Conservation (phyloP, 2,888 invertebrate genomes). For the Oscheius sp. region DNA sequence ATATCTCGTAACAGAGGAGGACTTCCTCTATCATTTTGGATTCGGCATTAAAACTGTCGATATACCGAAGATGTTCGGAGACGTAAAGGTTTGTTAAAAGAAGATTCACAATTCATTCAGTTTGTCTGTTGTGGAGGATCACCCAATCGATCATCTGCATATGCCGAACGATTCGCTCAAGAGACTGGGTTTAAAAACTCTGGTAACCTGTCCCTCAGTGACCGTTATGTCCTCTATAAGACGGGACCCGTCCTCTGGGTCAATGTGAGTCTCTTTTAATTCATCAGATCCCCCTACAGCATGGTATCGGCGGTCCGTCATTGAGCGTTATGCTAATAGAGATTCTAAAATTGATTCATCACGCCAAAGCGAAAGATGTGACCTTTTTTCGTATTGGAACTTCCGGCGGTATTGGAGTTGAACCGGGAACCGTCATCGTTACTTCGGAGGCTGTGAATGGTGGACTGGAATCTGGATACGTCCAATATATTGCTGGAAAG, state of each 20-base stretch:
- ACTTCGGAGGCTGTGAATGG: slow-evolving; percentile 91
- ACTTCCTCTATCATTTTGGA: slow-evolving; percentile 66
- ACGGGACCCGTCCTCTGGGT: slow-evolving; percentile 73
- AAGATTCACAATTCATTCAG: slow-evolving; percentile 58
- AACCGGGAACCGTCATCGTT: slow-evolving; percentile 86
- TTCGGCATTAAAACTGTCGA: slow-evolving; percentile 55
- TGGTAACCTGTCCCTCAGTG: slow-evolving; percentile 71
- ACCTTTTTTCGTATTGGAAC: slow-evolving; percentile 89
- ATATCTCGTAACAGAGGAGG: slow-evolving; percentile 50
- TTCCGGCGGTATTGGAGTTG: slow-evolving; percentile 74
- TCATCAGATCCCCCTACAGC: slow-evolving; percentile 78
- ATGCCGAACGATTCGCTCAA: slow-evolving; percentile 71
- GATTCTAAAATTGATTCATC: slow-evolving; percentile 92
- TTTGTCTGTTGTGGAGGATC: slow-evolving; percentile 74
- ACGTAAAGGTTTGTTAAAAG: slow-evolving; percentile 44
- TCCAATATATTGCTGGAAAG: slow-evolving; percentile 80
- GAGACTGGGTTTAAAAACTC: slow-evolving; percentile 55
- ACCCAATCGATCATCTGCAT: slow-evolving; percentile 71
- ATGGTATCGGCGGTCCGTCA: slow-evolving; percentile 97
- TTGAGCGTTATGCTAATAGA: slow-evolving; percentile 94
- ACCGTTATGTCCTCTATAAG: slow-evolving; percentile 73
- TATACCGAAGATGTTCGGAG: slow-evolving; percentile 53
- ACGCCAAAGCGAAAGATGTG: slow-evolving; percentile 86
- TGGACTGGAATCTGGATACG: slow-evolving; percentile 78
- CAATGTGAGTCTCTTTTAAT: slow-evolving; percentile 69